phyloP scores from a whole-genome alignment of 2,113 vertebrate species.

The Gymnogyps californianus region DNA sequence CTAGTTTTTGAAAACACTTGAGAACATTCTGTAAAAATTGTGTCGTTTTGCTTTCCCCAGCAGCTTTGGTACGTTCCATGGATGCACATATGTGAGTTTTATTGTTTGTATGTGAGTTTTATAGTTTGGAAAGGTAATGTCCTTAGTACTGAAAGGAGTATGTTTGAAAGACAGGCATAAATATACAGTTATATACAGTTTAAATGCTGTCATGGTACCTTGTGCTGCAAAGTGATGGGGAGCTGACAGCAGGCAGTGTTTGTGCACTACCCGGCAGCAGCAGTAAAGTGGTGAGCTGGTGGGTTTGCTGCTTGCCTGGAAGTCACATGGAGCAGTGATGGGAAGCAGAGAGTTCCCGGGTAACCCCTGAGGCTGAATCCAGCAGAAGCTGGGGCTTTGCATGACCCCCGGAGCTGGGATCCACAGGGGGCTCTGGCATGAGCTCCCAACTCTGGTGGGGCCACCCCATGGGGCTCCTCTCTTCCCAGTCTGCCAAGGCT shows the following conservation, averaged over 20 bases:
- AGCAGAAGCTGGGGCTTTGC: background rate
- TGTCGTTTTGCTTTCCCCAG: background rate
- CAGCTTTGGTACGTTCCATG: background rate
- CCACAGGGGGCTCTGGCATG: accelerated
- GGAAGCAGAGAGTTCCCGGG: background rate
- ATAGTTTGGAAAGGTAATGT: background rate
- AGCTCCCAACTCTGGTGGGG: background rate
- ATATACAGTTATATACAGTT: background rate
- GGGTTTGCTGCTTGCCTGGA: background rate
- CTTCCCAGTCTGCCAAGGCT: accelerated
- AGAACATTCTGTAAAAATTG: background rate
- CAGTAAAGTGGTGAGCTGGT: background rate
- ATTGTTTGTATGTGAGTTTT: background rate
- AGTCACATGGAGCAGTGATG: accelerated
- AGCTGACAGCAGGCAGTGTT: background rate
- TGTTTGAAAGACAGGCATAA: background rate
- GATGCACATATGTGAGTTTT: background rate
- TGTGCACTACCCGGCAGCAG: background rate
- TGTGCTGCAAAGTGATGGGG: background rate
- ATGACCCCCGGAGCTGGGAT: background rate
- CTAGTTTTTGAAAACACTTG: background rate
- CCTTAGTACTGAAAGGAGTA: background rate
- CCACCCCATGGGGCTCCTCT: background rate
- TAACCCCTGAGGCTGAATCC: background rate
- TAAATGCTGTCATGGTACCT: background rate